Percentiles rank a stretch among this genome's conserved stretches.
These are phyloP conservation scores for Taphrorychus bicolor DNA, from an alignment of 2,888 invertebrate species.

Conservation along the genomic window DNA sequence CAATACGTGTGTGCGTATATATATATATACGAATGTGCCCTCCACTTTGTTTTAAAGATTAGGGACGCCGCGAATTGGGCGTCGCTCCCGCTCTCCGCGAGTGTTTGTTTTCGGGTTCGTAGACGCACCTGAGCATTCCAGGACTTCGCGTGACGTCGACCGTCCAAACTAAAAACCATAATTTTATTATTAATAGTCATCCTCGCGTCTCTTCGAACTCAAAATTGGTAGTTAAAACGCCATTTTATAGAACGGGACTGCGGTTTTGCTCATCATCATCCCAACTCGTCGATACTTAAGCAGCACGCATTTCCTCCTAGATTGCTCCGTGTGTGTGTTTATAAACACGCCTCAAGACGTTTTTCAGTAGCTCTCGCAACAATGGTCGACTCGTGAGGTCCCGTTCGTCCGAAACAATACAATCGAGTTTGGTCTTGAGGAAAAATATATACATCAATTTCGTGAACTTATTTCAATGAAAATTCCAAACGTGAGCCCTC, in stretches of 20 bases:
- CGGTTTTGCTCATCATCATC: not conserved
- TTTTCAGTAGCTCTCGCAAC: not conserved
- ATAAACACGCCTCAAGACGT: no score
- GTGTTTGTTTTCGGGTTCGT: not conserved
- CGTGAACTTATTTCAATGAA: not conserved
- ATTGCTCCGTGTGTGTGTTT: no score
- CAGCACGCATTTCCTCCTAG: not conserved
- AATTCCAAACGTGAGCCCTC: not conserved
- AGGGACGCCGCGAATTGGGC: constrained; percentile 8
- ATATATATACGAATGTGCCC: constrained; percentile 14
- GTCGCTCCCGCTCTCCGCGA: no score
- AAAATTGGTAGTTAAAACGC: not conserved
- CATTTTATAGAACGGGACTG: constrained; percentile 9
- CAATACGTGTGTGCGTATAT: constrained; percentile 6
- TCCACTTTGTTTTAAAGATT: constrained; percentile 30
- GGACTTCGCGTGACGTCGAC: not conserved
- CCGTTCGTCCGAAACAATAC: not conserved
- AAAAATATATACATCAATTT: not conserved
- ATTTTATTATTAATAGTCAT: not conserved
- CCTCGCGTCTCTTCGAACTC: not conserved
- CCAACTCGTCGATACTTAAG: not conserved
- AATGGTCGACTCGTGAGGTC: not conserved
- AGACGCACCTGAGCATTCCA: not conserved
- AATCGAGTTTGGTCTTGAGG: not conserved
- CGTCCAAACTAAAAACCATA: not conserved